phyloP scores from a whole-genome alignment of 1,140 invertebrate species.

The Proctacanthus coquilletti region DNA sequence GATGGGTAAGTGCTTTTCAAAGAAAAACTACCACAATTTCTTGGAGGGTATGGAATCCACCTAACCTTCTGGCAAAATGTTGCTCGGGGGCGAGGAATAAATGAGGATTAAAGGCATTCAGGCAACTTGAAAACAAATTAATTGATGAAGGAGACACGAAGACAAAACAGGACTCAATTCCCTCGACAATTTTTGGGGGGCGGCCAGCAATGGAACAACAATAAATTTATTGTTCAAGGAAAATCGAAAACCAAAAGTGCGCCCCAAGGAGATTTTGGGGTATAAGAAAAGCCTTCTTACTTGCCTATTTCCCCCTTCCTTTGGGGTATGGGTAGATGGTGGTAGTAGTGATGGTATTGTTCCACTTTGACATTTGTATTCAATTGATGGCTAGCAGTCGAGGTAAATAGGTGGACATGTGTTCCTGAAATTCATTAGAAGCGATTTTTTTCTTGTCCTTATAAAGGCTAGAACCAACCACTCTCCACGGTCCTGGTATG shows the following conservation, averaged over 20 bases:
- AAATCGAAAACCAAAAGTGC: neutral
- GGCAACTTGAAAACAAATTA: neutral
- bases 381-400: neutral
- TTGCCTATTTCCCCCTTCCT: too few relatives aligned
- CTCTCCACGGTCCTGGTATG: neutral
- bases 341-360: neutral
- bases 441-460: neutral
- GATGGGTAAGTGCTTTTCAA: too few relatives aligned
- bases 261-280: too few relatives aligned
- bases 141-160: constrained; percentile 1
- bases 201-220: neutral
- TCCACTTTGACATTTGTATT: neutral
- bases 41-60: too few relatives aligned
- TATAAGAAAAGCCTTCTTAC: too few relatives aligned
- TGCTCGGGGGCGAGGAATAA: neutral
- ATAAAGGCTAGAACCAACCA: too few relatives aligned
- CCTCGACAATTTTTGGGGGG: neutral
- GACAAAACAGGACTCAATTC: neutral
- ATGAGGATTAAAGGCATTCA: neutral
- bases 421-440: constrained; percentile 1
- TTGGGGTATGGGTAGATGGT: too few relatives aligned
- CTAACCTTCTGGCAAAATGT: neutral
- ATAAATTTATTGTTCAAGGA: neutral
- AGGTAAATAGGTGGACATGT: constrained; percentile 1
- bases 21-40: too few relatives aligned